phyloP scores from a whole-genome alignment of 2,888 invertebrate genomes.

The Drosophila stalkeri region DNA sequence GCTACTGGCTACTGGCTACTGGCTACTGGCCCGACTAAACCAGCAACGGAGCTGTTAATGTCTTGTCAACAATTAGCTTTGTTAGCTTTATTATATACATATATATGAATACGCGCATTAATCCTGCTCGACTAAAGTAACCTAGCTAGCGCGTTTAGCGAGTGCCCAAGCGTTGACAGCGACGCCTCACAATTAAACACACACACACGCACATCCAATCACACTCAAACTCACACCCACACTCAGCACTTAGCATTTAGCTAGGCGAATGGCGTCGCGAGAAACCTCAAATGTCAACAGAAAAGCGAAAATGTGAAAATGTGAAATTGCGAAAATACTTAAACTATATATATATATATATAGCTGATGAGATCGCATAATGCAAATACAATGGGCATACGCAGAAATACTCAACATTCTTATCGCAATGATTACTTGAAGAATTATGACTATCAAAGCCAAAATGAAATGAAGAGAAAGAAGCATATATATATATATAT shows the following conservation, averaged over 20 bases:
- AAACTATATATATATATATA: no score
- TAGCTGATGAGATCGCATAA: conserved; percentile 24
- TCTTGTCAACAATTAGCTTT: conserved; percentile 73
- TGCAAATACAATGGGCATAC: conserved; percentile 27
- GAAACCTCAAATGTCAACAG: conserved; percentile 7
- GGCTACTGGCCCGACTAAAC: conserved; percentile 2
- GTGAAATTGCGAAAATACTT: neutral
- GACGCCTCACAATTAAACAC: conserved; percentile 4
- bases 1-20: conserved; percentile 27
- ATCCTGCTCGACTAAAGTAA: conserved; percentile 42
- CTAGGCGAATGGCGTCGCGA: conserved; percentile 10
- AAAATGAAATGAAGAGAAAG: neutral
- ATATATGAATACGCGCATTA: conserved; percentile 59
- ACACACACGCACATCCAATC: neutral
- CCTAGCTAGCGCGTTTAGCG: conserved; percentile 27
- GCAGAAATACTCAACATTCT: neutral
- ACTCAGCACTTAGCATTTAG: neutral
- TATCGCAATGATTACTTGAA: conserved; percentile 35
- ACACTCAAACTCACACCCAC: neutral
- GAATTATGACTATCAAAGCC: conserved; percentile 20
- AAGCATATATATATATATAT: neutral
- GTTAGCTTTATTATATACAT: conserved; percentile 60
- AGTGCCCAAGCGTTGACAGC: conserved; percentile 26
- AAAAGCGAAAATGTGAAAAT: neutral
- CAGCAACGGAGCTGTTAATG: conserved; percentile 44